These are phyloP conservation scores for Rattus rattus DNA, from an alignment of 2,113 vertebrate genomes.

Conservation along the genomic window DNA sequence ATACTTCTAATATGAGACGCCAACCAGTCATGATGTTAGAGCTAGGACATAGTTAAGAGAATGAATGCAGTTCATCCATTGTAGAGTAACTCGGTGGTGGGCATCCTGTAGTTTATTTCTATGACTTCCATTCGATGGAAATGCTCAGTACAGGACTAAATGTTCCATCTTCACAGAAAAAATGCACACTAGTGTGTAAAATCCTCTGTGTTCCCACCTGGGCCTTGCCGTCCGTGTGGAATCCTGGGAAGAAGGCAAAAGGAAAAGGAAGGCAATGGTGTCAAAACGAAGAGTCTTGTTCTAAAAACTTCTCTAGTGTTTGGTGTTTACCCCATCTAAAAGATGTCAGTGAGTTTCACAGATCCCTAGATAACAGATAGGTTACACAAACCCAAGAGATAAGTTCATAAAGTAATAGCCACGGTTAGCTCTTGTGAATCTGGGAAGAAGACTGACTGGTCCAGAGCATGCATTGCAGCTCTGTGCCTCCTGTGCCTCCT, in stretches of 20 bases:
- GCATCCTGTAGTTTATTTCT: conserved; percentile 30
- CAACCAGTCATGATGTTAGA: not conserved
- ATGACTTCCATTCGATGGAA: conserved; percentile 35
- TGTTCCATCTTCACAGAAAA: not conserved
- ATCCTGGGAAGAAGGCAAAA: not conserved
- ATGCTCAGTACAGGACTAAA: not conserved
- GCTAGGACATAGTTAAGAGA: not conserved
- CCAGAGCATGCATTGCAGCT: not conserved
- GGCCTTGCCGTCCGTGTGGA: not conserved
- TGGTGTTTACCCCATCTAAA: not conserved
- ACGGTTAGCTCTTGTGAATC: not conserved
- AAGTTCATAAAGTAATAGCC: not conserved
- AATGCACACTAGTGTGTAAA: not conserved
- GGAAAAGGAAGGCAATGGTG: not conserved
- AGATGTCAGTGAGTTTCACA: not conserved
- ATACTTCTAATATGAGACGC: conserved; percentile 34
- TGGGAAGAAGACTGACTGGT: not conserved
- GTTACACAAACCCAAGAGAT: not conserved
- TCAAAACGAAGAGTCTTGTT: not conserved
- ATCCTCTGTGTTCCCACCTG: not conserved
- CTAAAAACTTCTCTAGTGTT: not conserved
- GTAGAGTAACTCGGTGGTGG: not conserved
- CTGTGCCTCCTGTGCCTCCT: not conserved
- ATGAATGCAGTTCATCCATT: not conserved
- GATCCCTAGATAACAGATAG: not conserved